Evolutionary conservation across 2,113 vertebrate species (phyloP), one percentile per base, ranked within the genome.

Genomic region (Pollimyrus isidori): DNA sequence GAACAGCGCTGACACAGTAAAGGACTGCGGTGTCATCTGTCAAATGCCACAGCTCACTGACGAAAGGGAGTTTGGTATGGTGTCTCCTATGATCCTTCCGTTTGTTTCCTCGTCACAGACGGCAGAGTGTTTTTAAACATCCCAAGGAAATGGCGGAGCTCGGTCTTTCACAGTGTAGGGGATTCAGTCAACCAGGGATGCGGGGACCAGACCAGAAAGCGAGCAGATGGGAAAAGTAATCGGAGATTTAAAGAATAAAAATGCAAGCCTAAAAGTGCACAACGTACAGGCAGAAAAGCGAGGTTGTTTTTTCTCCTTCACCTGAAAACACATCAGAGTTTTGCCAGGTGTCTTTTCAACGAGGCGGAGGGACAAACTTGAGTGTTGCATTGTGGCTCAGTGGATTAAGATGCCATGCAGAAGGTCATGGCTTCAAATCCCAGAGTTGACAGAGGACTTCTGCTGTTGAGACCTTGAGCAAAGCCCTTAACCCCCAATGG

Each of bases 1-100:
- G 95, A 95, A 95, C 96, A 96, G 95, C 94, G 94, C 95, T 95
- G 95, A 95, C 94, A 96, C 95, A 95, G 96, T 96, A 96, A 85
- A 88, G 83, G 95, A 96, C 96, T 97, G 96, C 96, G 95, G 95
- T 93, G 91, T 92, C 94, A 96, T 96, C 94, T 96, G 95, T 95
- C 95, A 96, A 97, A 96, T 95, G 95, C 93, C 95, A 94, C 94
- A 92, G 94, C 95, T 95, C 56, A 19, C 7, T 10, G 93, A 93
- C 91, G 96, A 95, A 94, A 96, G 94, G 23, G 58, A 94, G 92
- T 94, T 95, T 94, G 93, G 94, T 93, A 94, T 93, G 93, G 93
- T 95, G 95, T 96, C 94, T 93, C 90, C 93, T 90, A 92, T 93
- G 93, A 95, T 95, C 94, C 95, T 21, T 82, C 95, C 93, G 95